Percentiles rank a stretch among this genome's conserved stretches.
phyloP scores from a whole-genome alignment of 1,140 invertebrate genomes.

The Cyclargus thomasi region DNA sequence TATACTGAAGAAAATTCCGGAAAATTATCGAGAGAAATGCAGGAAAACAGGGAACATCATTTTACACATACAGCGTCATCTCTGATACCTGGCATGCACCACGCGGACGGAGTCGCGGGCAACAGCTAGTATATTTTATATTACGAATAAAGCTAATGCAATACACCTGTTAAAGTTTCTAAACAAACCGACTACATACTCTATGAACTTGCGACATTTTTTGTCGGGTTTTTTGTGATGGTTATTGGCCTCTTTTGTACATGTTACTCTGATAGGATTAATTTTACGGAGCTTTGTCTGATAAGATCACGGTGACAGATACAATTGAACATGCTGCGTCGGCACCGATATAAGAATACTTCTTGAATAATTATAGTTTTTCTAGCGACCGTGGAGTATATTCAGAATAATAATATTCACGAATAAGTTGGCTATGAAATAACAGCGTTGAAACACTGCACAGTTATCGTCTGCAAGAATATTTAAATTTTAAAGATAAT shows the following conservation, averaged over 20 bases:
- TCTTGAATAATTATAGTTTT: neutral
- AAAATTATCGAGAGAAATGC: too few species aligned
- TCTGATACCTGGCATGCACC: too few species aligned
- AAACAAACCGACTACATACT: neutral
- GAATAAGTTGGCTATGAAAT: too few species aligned
- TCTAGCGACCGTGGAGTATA: neutral
- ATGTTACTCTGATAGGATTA: constrained; percentile 3
- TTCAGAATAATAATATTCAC: neutral
- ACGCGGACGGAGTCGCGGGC: too few species aligned
- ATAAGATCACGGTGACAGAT: constrained; percentile 1
- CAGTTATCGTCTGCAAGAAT: too few species aligned
- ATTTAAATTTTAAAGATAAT: too few species aligned
- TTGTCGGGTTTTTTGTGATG: neutral
- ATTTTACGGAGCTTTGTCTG: constrained; percentile 2
- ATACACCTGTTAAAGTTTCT: neutral
- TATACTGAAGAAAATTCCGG: too few species aligned
- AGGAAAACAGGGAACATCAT: too few species aligned
- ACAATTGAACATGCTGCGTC: neutral
- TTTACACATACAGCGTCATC: too few species aligned
- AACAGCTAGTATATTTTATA: too few species aligned
- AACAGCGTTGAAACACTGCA: too few species aligned
- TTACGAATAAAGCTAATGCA: too few species aligned
- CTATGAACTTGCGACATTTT: neutral
- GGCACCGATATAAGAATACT: neutral
- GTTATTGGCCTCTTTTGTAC: neutral